phyloP scores from a whole-genome alignment of 2,888 invertebrate genomes.

The Harpagoxenus sublaevis region DNA sequence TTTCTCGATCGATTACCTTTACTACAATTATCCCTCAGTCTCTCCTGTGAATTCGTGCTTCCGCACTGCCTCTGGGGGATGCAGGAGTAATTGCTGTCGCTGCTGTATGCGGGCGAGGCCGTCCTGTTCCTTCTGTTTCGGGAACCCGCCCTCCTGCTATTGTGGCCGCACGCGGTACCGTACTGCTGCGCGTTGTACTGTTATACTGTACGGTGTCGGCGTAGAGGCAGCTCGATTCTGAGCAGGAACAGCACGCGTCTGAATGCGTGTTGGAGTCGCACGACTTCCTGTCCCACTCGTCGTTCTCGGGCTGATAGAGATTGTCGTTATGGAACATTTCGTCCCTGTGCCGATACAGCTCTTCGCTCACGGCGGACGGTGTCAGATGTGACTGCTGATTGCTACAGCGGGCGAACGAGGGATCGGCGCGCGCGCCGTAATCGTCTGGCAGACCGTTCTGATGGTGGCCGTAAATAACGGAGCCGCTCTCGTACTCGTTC shows the following conservation, averaged over 20 bases:
- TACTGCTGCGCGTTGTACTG: conserved; percentile 81
- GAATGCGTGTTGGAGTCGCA: conserved; percentile 85
- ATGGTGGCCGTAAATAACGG: conserved; percentile 84
- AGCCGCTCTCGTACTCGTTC: conserved; percentile 85
- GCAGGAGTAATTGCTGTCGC: conserved; percentile 85
- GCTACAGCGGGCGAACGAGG: conserved; percentile 64
- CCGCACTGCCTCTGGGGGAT: conserved; percentile 83
- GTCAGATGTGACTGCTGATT: conserved; percentile 78
- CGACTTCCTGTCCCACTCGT: conserved; percentile 85
- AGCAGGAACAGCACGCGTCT: conserved; percentile 85
- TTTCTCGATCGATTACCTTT: conserved; percentile 79
- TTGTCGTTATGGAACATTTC: conserved; percentile 82
- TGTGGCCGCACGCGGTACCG: conserved; percentile 71
- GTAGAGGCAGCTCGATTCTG: conserved; percentile 85
- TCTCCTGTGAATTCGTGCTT: conserved; percentile 83
- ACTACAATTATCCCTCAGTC: conserved; percentile 84
- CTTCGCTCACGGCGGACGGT: conserved; percentile 80
- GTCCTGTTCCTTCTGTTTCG: conserved; percentile 81
- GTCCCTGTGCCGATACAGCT: conserved; percentile 83
- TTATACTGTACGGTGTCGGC: conserved; percentile 84
- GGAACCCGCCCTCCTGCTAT: conserved; percentile 76
- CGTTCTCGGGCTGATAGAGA: conserved; percentile 82
- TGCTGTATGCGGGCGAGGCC: conserved; percentile 84
- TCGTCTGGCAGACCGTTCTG: conserved; percentile 82
- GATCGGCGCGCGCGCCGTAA: conserved; percentile 76